Evolutionary conservation across 2,888 invertebrate species (phyloP), one percentile per base, ranked within the genome.

Genomic region (Tribolium freemani): DNA sequence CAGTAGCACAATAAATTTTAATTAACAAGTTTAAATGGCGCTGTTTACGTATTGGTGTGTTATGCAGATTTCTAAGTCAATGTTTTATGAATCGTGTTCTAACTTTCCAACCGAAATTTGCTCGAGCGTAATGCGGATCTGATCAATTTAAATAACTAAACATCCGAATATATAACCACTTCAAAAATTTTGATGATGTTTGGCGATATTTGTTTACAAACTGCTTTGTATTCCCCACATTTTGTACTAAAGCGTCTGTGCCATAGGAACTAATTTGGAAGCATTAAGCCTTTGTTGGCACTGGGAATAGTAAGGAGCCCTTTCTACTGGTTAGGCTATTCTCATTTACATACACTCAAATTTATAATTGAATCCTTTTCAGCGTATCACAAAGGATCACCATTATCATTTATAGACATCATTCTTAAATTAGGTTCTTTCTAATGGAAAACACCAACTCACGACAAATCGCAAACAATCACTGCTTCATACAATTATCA

Each of bases 201-300:
- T 64, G 44, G 53, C 16, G 53, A 53, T 64, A 64, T 64, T 68
- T 68, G 57, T 68, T 68, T 57, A 46, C 57, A 50, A 48, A 21
- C 57, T 13, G 57, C 68, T 68, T 68, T 68, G 61, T 69, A 69
- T 61, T 69, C 69, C 45, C 51, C 56, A 56, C 70, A 69, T 54
- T 61, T 48, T 45, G 60, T 31, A 63, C 63, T 54, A 57, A 63
- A 70, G 51, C 70, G 57, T 61, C 56, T 56, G 57, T 69, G 69
- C 60, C 69, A 69, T 69, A 70, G 61, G 56, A 70, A 70, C 70
- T 70, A 70, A 70, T 70, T 70, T 70, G 57, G 54, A 44, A 63
- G 60, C 63, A 70, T 70, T 70, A 70, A 70, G 61, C 70, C 63
- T 70, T 70, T 70, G 70, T 70, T 56, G 63, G 63, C 48, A 56